These are phyloP conservation scores for Alligator sinensis DNA, from an alignment of 2,113 vertebrate genomes.

Conservation along the genomic window DNA sequence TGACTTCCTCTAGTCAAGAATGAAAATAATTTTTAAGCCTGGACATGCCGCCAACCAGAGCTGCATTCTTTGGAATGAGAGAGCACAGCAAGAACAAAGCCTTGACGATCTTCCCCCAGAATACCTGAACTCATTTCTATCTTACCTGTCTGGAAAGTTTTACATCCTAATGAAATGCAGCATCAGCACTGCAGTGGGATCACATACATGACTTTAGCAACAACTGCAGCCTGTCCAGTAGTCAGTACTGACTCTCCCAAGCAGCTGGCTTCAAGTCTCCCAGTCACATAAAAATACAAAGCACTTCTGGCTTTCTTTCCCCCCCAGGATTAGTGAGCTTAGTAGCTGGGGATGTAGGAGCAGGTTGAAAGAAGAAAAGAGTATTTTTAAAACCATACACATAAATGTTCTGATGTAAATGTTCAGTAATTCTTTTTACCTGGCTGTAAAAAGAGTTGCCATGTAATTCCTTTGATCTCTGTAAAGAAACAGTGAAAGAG, in stretches of 20 bases:
- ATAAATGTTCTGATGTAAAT: slow-evolving; percentile 27
- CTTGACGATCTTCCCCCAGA: slow-evolving; percentile 27
- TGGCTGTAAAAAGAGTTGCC: neutral
- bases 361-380: neutral
- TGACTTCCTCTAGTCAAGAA: slow-evolving; percentile 77
- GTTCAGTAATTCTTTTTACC: slow-evolving; percentile 42
- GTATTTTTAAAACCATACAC: neutral
- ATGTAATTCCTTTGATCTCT: neutral
- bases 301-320: slow-evolving; percentile 2
- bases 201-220: slow-evolving; percentile 1
- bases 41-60: slow-evolving; percentile 55
- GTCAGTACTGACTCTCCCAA: slow-evolving; percentile 47
- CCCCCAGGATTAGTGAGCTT: neutral
- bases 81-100: slow-evolving; percentile 13
- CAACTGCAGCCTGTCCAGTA: slow-evolving; percentile 10
- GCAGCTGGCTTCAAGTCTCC: slow-evolving; percentile 49
- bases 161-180: neutral
- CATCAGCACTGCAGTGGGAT: neutral
- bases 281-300: slow-evolving; percentile 42
- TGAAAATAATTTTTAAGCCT: slow-evolving; percentile 79
- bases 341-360: neutral
- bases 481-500: neutral
- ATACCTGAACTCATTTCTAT: neutral
- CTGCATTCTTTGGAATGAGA: slow-evolving; percentile 49
- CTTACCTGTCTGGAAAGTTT: slow-evolving; percentile 59